Base-by-base conservation (phyloP, 2,113 vertebrate genomes). In the Fukomys damarensis region DNA sequence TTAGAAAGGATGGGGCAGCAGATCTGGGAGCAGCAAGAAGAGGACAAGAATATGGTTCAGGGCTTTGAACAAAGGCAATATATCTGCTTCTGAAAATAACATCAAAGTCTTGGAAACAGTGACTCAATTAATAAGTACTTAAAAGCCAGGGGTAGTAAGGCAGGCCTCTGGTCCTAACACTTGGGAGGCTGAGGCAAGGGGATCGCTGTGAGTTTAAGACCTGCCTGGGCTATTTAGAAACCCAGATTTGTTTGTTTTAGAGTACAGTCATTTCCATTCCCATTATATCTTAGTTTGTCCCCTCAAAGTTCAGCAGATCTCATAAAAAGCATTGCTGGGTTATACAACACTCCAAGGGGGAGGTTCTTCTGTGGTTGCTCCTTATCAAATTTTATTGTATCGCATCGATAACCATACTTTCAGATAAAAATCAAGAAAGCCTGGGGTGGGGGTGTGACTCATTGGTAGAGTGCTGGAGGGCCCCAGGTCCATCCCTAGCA, bases 11-110 rank as follows among this genome's bases (percentile, higher is more conserved):
- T 49, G 20, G 26, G 30, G 56, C 86, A 58, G 52, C 43, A 41
- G 20, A 14, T 56, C 72, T 58, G 32, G 22, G 63, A 93, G 32
- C 59, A 46, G 28, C 26, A 68, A 19, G 70, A 83, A n/a, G 52
- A 46, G 61, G 35, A 30, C 5, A 17, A 65, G 77, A 68, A 63
- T 30, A 49, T 13, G 72, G 20, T 72, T 84, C 41, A 14, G 41
- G 20, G 28, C 76, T 43, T 63, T 84, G 41, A 88, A 80, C 46
- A 81, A 81, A 88, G 52, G 49, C 38, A 9, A 3, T 35, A 3
- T 35, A 17, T 82, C 74, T 84, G 32, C 54, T 81, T 96, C 86
- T 58, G 84, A 96, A 97, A 96, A 70, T 26, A 76, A 20, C 52
- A 93, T 86, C 65, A 86, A 86, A 84, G n/a, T 13, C 13, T 70